Conservation (phyloP, 2,797 vertebrate genomes). For the Sphenopsis melanotis region DNA sequence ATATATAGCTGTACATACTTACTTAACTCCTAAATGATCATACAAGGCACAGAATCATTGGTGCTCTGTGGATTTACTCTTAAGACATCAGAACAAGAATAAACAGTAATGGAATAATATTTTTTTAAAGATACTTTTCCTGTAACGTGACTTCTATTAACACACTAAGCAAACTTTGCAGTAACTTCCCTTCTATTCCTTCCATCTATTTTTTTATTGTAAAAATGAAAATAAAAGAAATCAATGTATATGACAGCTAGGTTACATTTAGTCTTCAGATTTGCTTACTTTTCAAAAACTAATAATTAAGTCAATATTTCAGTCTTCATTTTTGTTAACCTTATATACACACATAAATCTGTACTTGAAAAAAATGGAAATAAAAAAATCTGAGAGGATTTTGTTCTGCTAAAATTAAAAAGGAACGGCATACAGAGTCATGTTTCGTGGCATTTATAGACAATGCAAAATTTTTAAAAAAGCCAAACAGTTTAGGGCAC, state of each 20-base stretch:
- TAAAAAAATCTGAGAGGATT: neutral
- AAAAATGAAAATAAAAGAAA: neutral
- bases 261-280: neutral
- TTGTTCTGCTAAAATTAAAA: neutral
- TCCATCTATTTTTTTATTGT: neutral
- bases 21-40: neutral
- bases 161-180: neutral
- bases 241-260: neutral
- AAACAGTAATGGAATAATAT: neutral
- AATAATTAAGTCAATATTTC: neutral
- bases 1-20: neutral
- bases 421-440: neutral
- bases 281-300: neutral
- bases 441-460: neutral
- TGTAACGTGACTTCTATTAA: neutral
- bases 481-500: neutral
- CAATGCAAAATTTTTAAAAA: fast-evolving
- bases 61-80: neutral
- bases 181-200: neutral
- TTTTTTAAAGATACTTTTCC: neutral
- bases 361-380: neutral
- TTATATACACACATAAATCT: neutral
- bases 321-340: neutral
- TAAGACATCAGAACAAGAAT: neutral
- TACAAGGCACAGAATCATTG: neutral